phyloP scores from a whole-genome alignment of 2,888 invertebrate species.

The Horisme vitalbata region DNA sequence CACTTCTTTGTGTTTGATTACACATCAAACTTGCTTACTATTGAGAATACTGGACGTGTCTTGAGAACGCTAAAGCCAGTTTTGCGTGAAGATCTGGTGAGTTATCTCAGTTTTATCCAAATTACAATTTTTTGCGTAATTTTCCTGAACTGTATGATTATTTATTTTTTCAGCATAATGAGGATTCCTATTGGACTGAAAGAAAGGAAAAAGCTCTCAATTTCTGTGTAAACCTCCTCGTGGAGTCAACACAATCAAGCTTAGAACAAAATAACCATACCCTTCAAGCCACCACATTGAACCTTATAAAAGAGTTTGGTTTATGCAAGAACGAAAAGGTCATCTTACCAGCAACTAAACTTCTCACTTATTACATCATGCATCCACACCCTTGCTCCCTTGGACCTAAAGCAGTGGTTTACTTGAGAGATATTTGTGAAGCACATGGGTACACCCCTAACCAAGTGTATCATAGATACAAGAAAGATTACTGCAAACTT shows the following conservation, averaged over 20 bases:
- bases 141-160: too few species aligned
- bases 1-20: constrained; percentile 68
- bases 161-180: constrained; percentile 44
- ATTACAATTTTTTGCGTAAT: neutral
- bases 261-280: constrained; percentile 77
- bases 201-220: constrained; percentile 61
- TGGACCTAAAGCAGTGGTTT: constrained; percentile 81
- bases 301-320: constrained; percentile 79
- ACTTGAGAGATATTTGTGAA: constrained; percentile 82
- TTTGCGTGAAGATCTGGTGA: constrained; percentile 36
- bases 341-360: constrained; percentile 71
- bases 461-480: constrained; percentile 84
- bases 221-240: constrained; percentile 64
- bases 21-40: constrained; percentile 54
- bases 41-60: constrained; percentile 54
- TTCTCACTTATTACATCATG: constrained; percentile 84
- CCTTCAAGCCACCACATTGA: constrained; percentile 79
- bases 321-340: constrained; percentile 59
- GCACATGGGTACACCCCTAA: constrained; percentile 78
- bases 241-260: constrained; percentile 71
- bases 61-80: constrained; percentile 58
- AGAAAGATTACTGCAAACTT: constrained; percentile 84
- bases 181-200: constrained; percentile 46
- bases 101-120: neutral
- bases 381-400: constrained; percentile 81